Evolutionary conservation across 1,140 invertebrate species (phyloP).

Genomic region (Helicoverpa zea): DNA sequence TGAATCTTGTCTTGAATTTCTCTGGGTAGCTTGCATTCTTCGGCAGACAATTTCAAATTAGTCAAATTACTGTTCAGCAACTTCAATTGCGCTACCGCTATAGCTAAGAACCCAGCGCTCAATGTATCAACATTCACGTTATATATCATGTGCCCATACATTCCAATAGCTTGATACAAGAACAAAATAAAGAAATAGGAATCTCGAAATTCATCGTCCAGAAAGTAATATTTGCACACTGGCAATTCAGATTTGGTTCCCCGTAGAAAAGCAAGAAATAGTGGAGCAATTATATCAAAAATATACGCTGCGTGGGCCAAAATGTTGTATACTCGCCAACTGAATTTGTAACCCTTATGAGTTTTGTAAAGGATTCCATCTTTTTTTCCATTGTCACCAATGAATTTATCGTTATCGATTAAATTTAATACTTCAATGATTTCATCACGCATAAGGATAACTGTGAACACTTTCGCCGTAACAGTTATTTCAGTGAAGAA

Average conservation of each 20-base stretch:
- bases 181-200: slow-evolving; percentile 67
- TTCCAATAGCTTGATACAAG: slow-evolving; percentile 69
- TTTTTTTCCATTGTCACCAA: slow-evolving; percentile 51
- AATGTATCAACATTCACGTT: slow-evolving; percentile 73
- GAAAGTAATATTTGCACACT: slow-evolving; percentile 76
- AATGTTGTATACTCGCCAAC: slow-evolving; percentile 60
- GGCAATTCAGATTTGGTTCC: slow-evolving; percentile 64
- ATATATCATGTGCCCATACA: slow-evolving; percentile 75
- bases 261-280: slow-evolving; percentile 63
- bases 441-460: slow-evolving; percentile 65
- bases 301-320: slow-evolving; percentile 66
- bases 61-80: slow-evolving; percentile 62
- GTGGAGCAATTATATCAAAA: slow-evolving; percentile 59
- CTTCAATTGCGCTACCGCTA: slow-evolving; percentile 68
- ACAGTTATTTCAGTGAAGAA: slow-evolving; percentile 71
- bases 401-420: slow-evolving; percentile 59
- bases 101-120: slow-evolving; percentile 67
- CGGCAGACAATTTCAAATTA: slow-evolving; percentile 56
- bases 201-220: slow-evolving; percentile 58
- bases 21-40: slow-evolving; percentile 7
- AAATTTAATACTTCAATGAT: slow-evolving; percentile 69
- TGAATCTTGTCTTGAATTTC: slow-evolving; percentile 48
- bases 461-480: slow-evolving; percentile 66
- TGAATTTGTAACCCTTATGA: slow-evolving; percentile 60
- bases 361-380: slow-evolving; percentile 59